Conservation (phyloP, 2,888 invertebrate species). For the Hemicrepidius hirtus region DNA sequence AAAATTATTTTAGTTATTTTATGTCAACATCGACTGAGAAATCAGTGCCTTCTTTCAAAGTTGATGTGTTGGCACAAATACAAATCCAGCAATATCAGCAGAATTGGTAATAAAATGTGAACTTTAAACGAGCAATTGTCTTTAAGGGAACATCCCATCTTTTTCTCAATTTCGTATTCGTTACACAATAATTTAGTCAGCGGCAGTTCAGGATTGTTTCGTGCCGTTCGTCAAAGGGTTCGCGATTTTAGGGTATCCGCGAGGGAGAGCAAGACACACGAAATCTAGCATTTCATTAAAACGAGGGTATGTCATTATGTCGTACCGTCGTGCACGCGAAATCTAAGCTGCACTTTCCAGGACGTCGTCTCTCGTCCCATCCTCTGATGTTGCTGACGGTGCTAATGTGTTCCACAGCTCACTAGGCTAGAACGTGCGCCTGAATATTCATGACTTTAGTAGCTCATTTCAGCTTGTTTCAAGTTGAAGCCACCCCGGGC, state of each 20-base stretch:
- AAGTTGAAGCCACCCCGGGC: constrained; percentile 56
- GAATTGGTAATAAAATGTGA: constrained; percentile 17
- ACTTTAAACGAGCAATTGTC: constrained; percentile 22
- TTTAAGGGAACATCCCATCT: constrained; percentile 4
- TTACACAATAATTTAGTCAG: constrained; percentile 32
- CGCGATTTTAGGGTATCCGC: constrained; percentile 22
- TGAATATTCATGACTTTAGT: constrained; percentile 61
- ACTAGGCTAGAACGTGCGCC: constrained; percentile 58
- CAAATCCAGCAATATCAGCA: constrained; percentile 4
- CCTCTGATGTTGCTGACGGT: constrained; percentile 54
- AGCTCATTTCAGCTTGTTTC: constrained; percentile 59
- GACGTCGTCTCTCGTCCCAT: constrained; percentile 44
- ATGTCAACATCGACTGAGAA: background rate
- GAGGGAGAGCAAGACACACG: constrained; percentile 38
- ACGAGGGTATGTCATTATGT: constrained; percentile 40
- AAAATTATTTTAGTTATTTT: too few relatives aligned
- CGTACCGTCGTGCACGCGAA: constrained; percentile 42
- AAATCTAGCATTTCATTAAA: constrained; percentile 48
- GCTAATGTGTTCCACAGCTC: constrained; percentile 58
- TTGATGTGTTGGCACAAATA: constrained; percentile 4
- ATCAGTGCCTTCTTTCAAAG: background rate
- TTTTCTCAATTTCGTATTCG: constrained; percentile 6
- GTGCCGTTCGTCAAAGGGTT: constrained; percentile 35
- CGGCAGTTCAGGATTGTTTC: constrained; percentile 11
- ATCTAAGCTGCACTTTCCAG: constrained; percentile 53